Evolutionary conservation across 2,113 vertebrate species (phyloP).

Genomic region (Rynchops niger): DNA sequence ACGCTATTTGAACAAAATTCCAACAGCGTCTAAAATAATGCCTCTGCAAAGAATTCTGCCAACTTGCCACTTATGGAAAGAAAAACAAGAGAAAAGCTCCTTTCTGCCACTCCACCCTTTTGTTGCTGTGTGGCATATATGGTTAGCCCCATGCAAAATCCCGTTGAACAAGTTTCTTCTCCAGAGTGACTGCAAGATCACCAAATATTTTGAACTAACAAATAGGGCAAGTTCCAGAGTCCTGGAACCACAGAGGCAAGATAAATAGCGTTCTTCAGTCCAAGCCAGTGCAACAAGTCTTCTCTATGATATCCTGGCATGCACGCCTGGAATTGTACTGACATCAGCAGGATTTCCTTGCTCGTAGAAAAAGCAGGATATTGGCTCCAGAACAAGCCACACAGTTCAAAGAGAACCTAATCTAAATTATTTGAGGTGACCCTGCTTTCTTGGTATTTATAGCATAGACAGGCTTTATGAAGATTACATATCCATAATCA

Average conservation of each 20-base stretch:
- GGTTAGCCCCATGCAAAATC: background rate
- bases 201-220: background rate
- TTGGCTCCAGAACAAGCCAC: background rate
- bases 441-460: conserved; percentile 27
- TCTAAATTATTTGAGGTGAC: conserved; percentile 4
- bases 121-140: background rate
- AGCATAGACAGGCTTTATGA: background rate
- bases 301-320: background rate
- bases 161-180: background rate
- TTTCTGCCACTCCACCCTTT: background rate
- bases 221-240: background rate
- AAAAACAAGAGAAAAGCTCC: background rate
- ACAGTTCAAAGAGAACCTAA: conserved; percentile 15
- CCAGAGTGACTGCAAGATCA: background rate
- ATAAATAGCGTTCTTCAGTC: background rate
- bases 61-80: background rate
- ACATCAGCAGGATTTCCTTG: conserved; percentile 51
- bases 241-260: background rate
- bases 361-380: conserved; percentile 28
- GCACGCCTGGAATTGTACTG: background rate
- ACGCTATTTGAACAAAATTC: background rate
- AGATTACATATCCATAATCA: background rate
- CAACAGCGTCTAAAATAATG: background rate
- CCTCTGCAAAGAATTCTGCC: background rate
- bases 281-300: background rate